Percentiles rank a stretch among this genome's conserved stretches.
Conservation (phyloP, 2,888 invertebrate species). For the Chesias legatella region DNA sequence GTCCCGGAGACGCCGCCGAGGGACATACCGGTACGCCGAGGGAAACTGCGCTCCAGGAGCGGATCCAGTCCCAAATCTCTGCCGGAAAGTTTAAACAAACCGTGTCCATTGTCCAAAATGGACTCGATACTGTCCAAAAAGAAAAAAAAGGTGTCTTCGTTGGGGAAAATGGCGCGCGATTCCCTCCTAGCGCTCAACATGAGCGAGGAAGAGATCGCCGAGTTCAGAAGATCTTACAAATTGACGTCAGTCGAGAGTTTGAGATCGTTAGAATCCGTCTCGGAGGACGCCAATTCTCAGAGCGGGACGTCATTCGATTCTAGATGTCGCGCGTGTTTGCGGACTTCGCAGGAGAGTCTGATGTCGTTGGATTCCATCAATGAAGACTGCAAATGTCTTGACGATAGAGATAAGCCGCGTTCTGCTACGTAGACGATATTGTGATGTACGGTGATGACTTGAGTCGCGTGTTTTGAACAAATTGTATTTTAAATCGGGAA, state of each 20-base stretch:
- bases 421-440: conserved; percentile 50
- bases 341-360: conserved; percentile 70
- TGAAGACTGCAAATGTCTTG: conserved; percentile 63
- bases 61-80: conserved; percentile 72
- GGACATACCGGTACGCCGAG: conserved; percentile 63
- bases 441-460: neutral
- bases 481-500: neutral
- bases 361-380: conserved; percentile 72
- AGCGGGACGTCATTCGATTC: conserved; percentile 69
- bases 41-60: conserved; percentile 55
- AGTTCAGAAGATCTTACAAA: conserved; percentile 66
- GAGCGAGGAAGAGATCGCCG: conserved; percentile 72
- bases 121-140: conserved; percentile 54
- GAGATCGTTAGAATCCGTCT: conserved; percentile 67
- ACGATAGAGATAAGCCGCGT: conserved; percentile 54
- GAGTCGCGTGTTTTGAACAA: conserved; percentile 1
- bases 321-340: conserved; percentile 58
- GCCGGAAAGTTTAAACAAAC: conserved; percentile 68
- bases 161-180: conserved; percentile 73
- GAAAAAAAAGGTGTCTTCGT: conserved; percentile 65
- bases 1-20: conserved; percentile 65
- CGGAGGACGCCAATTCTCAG: conserved; percentile 68
- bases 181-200: conserved; percentile 70
- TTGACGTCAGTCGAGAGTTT: conserved; percentile 70
- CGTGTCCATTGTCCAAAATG: conserved; percentile 58